Base-by-base conservation (phyloP, 2,888 invertebrate species). In the Synergus laeviventris region DNA sequence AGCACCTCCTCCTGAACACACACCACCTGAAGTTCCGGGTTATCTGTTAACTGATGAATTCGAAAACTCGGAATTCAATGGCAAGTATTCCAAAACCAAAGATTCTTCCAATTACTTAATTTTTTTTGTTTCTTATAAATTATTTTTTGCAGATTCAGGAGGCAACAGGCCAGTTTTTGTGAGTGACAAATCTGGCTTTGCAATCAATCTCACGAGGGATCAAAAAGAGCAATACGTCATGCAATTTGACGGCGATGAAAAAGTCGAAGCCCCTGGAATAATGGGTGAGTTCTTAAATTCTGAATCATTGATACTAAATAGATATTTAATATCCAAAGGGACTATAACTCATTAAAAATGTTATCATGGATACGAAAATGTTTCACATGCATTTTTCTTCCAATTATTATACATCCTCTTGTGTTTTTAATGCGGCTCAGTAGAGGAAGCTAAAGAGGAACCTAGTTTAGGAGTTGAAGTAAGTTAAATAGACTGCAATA, bases 221-320 rank as follows among this genome's bases (percentile, higher is more conserved):
- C 95, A 95, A 89, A 95, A 95, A 74, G 92, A 94, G 82, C 95
- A 95, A 82, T 96, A 96, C 86, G 95, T 94, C 74, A 92, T 93
- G 74, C 96, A 96, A 91, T 96, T 95, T 87, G 89, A 89, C 4
- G 84, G 78, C 5, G 92, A 92, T 18, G 92, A 92, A 49, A 73
- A 77, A 11, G 36, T 79, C 0, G 86, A 85, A 60, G 74, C 87
- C 1, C 90, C 90, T n/a, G 90, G 88, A 77, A 91, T 91, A 80
- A 83, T 89, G 77, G 89, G 91, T 90, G 21, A 76, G 75, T 74
- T 38, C 16, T 21, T 45, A 49, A 31, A 70, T 64, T 31, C 59
- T 59, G 18, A 59, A 73, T 66, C 74, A 82, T 80, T 61, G 24
- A 70, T 78, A 77, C 76, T 73, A 74, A 79, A 75, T 38, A 38